Percentiles rank a stretch among this genome's conserved stretches.
Conservation (phyloP, 2,113 vertebrate species). For the Chloropsis hardwickii region DNA sequence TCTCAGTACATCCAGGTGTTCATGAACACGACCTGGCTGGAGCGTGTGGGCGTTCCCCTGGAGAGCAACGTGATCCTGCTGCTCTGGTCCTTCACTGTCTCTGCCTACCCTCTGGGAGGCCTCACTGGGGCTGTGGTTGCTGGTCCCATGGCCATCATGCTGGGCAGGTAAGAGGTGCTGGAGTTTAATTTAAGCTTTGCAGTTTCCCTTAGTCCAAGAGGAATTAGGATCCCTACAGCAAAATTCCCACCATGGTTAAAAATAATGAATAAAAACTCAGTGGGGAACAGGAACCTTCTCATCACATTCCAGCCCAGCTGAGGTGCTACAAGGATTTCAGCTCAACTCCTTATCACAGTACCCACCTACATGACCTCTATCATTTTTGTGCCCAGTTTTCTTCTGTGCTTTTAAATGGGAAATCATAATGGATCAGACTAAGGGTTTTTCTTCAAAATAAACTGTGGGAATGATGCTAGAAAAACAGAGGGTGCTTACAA, state of each 20-base stretch:
- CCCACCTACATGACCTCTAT: background rate
- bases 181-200: background rate
- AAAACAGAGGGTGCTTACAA: background rate
- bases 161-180: conserved; percentile 80
- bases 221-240: background rate
- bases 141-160: conserved; percentile 82
- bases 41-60: conserved; percentile 72
- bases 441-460: background rate
- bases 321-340: background rate
- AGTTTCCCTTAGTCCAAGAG: background rate
- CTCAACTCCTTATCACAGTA: background rate
- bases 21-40: conserved; percentile 80
- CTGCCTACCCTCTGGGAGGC: conserved; percentile 85
- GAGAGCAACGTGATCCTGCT: conserved; percentile 76
- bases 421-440: background rate
- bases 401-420: background rate
- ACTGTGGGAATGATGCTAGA: background rate
- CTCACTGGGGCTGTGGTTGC: conserved; percentile 81
- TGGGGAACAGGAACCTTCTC: fast-evolving
- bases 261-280: background rate
- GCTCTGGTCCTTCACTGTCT: conserved; percentile 87
- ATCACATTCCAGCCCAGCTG: background rate
- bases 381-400: background rate
- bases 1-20: conserved; percentile 85
- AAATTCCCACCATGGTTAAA: background rate